phyloP scores from a whole-genome alignment of 2,888 invertebrate species.

The Macaria notata region DNA sequence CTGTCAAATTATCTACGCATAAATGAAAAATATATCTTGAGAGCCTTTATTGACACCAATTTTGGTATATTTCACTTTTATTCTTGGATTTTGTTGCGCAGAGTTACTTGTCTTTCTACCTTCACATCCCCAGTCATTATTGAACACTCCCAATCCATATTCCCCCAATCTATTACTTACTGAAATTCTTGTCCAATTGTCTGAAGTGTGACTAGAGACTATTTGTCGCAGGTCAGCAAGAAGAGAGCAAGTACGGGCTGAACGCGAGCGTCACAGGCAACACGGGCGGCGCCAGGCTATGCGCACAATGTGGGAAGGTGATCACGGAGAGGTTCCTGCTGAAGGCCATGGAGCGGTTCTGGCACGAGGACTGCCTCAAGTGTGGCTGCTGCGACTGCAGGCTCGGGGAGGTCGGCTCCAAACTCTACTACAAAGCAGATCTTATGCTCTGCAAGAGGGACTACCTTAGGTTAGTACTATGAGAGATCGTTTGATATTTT shows the following conservation, averaged over 20 bases:
- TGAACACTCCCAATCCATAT: too few relatives aligned
- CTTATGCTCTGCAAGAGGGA: constrained; percentile 95
- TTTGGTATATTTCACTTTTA: too few relatives aligned
- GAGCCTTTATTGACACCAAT: too few relatives aligned
- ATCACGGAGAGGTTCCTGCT: constrained; percentile 92
- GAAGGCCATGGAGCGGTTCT: constrained; percentile 93
- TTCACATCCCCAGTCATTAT: too few relatives aligned
- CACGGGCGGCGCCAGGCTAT: constrained; percentile 82
- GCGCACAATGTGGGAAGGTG: constrained; percentile 92
- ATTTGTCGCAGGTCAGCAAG: constrained; percentile 65
- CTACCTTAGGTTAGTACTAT: constrained; percentile 89
- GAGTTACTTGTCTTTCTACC: too few relatives aligned
- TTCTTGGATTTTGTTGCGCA: too few relatives aligned
- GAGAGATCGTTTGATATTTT: too few relatives aligned
- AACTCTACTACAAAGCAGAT: constrained; percentile 94
- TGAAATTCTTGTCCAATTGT: too few relatives aligned
- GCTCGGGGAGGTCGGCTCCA: constrained; percentile 96
- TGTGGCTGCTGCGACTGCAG: constrained; percentile 96
- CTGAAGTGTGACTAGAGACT: too few relatives aligned
- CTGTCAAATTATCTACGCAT: neutral
- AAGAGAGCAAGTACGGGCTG: constrained; percentile 70
- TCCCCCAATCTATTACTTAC: too few relatives aligned
- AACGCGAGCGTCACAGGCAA: constrained; percentile 57
- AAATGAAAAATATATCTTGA: too few relatives aligned
- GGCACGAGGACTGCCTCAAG: constrained; percentile 97